phyloP scores from a whole-genome alignment of 1,140 invertebrate genomes.

The Papilio machaon region DNA sequence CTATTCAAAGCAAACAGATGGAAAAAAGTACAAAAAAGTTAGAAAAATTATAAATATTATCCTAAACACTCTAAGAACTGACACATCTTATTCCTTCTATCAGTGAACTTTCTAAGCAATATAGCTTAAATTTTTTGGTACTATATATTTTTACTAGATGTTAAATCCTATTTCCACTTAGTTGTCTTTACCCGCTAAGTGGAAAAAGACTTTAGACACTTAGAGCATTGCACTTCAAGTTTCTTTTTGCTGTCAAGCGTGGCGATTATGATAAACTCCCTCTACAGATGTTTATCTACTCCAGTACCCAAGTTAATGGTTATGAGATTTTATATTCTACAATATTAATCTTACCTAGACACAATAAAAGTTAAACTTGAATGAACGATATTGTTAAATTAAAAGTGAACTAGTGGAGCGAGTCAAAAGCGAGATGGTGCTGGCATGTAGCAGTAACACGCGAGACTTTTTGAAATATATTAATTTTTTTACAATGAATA shows the following conservation, averaged over 20 bases:
- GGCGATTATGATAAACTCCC: not conserved
- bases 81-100: too few relatives aligned
- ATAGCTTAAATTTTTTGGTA: too few relatives aligned
- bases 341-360: not conserved
- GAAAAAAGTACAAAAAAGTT: too few relatives aligned
- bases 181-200: not conserved
- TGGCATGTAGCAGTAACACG: not conserved
- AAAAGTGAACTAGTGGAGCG: not conserved
- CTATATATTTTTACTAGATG: not conserved
- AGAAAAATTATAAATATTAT: too few relatives aligned
- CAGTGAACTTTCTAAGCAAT: too few relatives aligned
- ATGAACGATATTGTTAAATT: not conserved
- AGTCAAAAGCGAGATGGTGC: not conserved
- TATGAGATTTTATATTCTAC: not conserved
- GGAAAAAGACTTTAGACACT: too few relatives aligned
- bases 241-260: not conserved
- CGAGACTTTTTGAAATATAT: not conserved
- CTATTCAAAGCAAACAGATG: too few relatives aligned
- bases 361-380: conserved; percentile 4
- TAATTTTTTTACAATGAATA: too few relatives aligned
- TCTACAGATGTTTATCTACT: not conserved
- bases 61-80: too few relatives aligned
- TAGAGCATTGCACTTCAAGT: not conserved
- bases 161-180: not conserved
- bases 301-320: not conserved